Evolutionary conservation across 2,797 vertebrate genomes (phyloP), one percentile per base, ranked within the genome.

Genomic region (Champsocephalus gunnari): DNA sequence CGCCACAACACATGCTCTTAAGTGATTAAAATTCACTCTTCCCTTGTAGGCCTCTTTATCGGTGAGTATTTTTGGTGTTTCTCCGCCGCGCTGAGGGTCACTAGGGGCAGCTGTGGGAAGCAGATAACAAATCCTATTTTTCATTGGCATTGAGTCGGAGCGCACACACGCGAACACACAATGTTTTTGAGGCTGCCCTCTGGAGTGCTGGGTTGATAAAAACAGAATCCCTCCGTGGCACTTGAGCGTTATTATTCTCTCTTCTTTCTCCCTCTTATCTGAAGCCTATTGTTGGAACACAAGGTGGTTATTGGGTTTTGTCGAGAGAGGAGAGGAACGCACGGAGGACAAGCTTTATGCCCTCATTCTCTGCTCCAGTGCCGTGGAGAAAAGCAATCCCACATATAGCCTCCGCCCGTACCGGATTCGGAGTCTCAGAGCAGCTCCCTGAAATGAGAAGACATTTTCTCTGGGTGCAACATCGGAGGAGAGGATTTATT

Each of bases 1-100:
- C 86, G 54, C 91, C 82, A 75, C 89, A 92, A 92, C 90, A 94
- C 87, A 82, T 93, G 92, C 94, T 93, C 73, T 75, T 80, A 90
- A 88, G 86, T 89, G 91, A 94, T 93, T 93, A 88, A 86, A 89
- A 91, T 87, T 84, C 88, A 76, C 77, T 85, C 85, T 77, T 75
- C 76, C 77, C 85, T 88, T 82, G 73, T 83, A 83, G 82, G 71
- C 65, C 55, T 28, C 63, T 81, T 92, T 93, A 92, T 93, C 88
- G 16, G 62, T 12, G 66, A 80, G 73, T 85, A 64, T 83, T 88
- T 84, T 77, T 54, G 61, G 66, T 82, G 71, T 88, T 89, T 84
- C 80, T 78, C 68, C 38, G 62, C 87, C 49, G 71, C 41, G 16
- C 80, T 16, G 72, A 71, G 75, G 92, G 87, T 92, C 89, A 90